A percentile compares a stretch with the other conserved stretches of the same genome.
phyloP scores from a whole-genome alignment of 2,113 vertebrate species.

The Bucco capensis region DNA sequence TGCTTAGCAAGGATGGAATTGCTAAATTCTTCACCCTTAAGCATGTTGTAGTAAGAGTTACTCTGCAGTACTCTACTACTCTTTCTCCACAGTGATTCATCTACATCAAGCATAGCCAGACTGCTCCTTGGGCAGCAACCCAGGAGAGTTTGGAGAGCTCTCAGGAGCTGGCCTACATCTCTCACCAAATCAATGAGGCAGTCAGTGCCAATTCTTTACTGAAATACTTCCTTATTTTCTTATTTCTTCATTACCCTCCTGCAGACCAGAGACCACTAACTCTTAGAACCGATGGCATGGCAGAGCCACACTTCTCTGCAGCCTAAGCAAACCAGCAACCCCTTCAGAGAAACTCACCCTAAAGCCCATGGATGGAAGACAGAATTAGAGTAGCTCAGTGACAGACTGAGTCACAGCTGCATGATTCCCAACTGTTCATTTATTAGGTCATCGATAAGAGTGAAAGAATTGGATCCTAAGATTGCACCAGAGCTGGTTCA shows the following conservation, averaged over 20 bases:
- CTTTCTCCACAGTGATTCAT: neutral
- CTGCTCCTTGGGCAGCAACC: neutral
- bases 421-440: neutral
- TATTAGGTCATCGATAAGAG: slow-evolving; percentile 42
- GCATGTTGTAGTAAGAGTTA: neutral
- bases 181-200: neutral
- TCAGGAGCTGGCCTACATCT: neutral
- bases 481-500: slow-evolving; percentile 49
- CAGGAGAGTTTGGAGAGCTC: neutral
- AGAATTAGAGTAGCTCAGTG: slow-evolving; percentile 26
- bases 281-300: neutral
- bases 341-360: neutral
- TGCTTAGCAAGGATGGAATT: neutral
- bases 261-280: neutral
- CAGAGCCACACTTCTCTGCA: neutral
- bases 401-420: slow-evolving; percentile 27
- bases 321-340: neutral
- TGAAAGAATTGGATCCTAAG: slow-evolving; percentile 8
- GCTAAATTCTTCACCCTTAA: neutral
- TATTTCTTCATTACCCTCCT: neutral
- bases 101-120: neutral
- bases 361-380: slow-evolving; percentile 21
- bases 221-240: neutral
- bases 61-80: neutral
- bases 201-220: neutral